A percentile compares a stretch with the other conserved stretches of the same genome.
Conservation (phyloP, 2,888 invertebrate species). For the Agelastica alni region DNA sequence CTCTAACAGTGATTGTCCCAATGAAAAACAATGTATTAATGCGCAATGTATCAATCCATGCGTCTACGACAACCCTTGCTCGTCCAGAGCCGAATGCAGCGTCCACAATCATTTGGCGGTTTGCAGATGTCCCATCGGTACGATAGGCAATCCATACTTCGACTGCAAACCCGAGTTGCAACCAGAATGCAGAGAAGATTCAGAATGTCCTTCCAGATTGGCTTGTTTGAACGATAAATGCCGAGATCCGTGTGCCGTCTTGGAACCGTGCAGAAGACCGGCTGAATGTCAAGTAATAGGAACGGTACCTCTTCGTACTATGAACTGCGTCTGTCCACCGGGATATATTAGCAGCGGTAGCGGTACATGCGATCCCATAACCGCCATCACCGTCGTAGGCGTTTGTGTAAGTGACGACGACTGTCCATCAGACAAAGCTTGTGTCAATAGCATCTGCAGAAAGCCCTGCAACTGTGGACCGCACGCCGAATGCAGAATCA, state of each 20-base stretch:
- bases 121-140: slow-evolving; percentile 82
- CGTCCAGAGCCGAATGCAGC: slow-evolving; percentile 76
- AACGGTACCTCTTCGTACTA: slow-evolving; percentile 82
- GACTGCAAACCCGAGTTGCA: slow-evolving; percentile 75
- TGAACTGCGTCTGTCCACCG: slow-evolving; percentile 88
- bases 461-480: slow-evolving; percentile 86
- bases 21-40: slow-evolving; percentile 82
- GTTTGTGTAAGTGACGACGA: slow-evolving; percentile 78
- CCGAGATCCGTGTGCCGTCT: slow-evolving; percentile 77
- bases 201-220: slow-evolving; percentile 77
- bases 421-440: slow-evolving; percentile 77
- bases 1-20: slow-evolving; percentile 85
- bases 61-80: slow-evolving; percentile 75
- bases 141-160: slow-evolving; percentile 79
- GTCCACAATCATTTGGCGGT: slow-evolving; percentile 81
- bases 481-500: slow-evolving; percentile 82
- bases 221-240: slow-evolving; percentile 84
- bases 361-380: slow-evolving; percentile 78
- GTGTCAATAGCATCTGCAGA: slow-evolving; percentile 77
- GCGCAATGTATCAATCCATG: slow-evolving; percentile 87
- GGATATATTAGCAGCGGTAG: slow-evolving; percentile 85
- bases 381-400: slow-evolving; percentile 63
- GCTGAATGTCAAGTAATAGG: slow-evolving; percentile 81
- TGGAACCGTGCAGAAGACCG: slow-evolving; percentile 80
- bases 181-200: slow-evolving; percentile 79